Base-by-base conservation (phyloP, 2,888 invertebrate species). In the Agrotis ipsilon region DNA sequence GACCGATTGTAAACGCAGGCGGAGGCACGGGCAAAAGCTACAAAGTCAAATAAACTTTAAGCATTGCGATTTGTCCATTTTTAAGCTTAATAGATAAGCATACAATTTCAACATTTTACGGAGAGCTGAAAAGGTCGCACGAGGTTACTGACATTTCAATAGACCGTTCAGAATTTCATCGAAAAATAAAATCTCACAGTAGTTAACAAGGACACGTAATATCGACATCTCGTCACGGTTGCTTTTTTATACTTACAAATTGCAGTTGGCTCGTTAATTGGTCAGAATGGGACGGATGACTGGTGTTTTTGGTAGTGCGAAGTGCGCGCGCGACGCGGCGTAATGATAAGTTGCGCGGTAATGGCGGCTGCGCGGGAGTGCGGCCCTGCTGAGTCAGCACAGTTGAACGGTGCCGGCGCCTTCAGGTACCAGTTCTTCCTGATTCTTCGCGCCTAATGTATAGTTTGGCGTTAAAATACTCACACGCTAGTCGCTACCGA, bases 221-320 rank as follows among this genome's bases (percentile, higher is more conserved):
- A 92, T 92, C 91, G 92, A 91, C 89, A 89, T 87, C 89, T 90
- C 92, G 92, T 92, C 94, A 94, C 92, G 92, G 90, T 85, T 83
- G 78, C 84, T 88, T 93, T 92, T 93, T 90, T 91, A 86, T 89
- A 86, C 84, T 84, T 84, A 86, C 90, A 94, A 94, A 94, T 94
- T 93, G 93, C 91, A 91, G 92, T 91, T 85, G 90, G 91, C 85
- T 87, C 84, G 92, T 94, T 95, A 95, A 95, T 94, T 94, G 94
- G 92, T 93, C 88, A 75, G 89, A 92, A 91, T 92, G 92, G 91
- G 90, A 87, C 83, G 87, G 87, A 94, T 96, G 96, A 96, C 94
- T 94, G 87, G 90, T 90, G 91, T 86, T 93, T 92, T 92, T 85
- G 87, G 91, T 92, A 92, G 92, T 93, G 94, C 94, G 92, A 94